Evolutionary conservation across 2,888 invertebrate genomes (phyloP).

Genomic region (Drosophila anomalata): DNA sequence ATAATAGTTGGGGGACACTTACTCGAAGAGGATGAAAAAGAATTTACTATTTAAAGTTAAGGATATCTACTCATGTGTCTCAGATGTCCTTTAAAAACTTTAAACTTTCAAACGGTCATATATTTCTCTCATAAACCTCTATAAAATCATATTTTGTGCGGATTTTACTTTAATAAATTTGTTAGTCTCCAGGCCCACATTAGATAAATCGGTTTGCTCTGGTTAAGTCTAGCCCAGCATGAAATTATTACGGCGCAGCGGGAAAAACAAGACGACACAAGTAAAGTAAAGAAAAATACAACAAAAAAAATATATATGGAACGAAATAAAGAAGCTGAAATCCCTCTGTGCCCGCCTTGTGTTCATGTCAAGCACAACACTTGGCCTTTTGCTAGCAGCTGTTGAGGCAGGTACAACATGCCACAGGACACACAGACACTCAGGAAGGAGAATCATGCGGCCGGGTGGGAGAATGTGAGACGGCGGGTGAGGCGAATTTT

Average conservation of each 20-base stretch:
- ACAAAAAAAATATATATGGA: slow-evolving; percentile 26
- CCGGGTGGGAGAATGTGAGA: slow-evolving; percentile 9
- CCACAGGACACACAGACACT: slow-evolving; percentile 31
- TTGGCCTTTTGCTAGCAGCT: slow-evolving; percentile 73
- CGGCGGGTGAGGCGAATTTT: slow-evolving; percentile 41
- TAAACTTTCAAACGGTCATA: not conserved
- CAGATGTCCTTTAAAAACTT: not conserved
- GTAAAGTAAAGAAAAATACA: slow-evolving; percentile 18
- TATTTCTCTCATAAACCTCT: not conserved
- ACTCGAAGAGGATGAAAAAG: not conserved
- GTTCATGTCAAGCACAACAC: slow-evolving; percentile 74
- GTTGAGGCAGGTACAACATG: slow-evolving; percentile 57
- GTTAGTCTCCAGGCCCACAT: slow-evolving; percentile 22
- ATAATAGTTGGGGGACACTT: not conserved
- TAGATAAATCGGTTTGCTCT: slow-evolving; percentile 26
- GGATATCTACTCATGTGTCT: no score
- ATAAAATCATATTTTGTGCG: not conserved
- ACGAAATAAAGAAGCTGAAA: slow-evolving; percentile 15
- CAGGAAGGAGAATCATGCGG: not conserved
- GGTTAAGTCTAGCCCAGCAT: slow-evolving; percentile 53
- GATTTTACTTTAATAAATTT: slow-evolving; percentile 29
- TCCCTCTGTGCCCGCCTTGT: slow-evolving; percentile 41
- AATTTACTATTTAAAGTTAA: no score
- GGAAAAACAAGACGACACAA: slow-evolving; percentile 38
- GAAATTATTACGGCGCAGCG: slow-evolving; percentile 65